Evolutionary conservation across 1,140 invertebrate genomes (phyloP).

Genomic region (Platyscapa corneri): DNA sequence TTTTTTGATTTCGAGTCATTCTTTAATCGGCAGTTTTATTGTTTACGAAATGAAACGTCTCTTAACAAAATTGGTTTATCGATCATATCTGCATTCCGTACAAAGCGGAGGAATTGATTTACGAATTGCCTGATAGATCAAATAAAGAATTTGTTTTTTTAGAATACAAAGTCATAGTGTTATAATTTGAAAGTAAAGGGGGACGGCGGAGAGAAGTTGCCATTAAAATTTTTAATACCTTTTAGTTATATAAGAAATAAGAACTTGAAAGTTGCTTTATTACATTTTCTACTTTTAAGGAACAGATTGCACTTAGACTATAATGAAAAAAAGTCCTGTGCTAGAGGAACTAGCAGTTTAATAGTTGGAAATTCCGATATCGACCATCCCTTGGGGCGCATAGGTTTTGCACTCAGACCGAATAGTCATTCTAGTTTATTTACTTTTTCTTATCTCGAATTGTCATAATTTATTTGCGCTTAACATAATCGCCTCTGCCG

Average conservation of each 20-base stretch:
- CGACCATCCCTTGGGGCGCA: slow-evolving; percentile 21
- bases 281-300: slow-evolving; percentile 24
- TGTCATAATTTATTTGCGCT: background rate
- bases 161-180: too few species aligned
- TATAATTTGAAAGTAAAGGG: background rate
- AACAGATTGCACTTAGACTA: slow-evolving; percentile 25
- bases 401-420: slow-evolving; percentile 16
- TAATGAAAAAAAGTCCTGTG: slow-evolving; percentile 13
- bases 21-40: background rate
- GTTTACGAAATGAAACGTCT: background rate
- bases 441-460: background rate
- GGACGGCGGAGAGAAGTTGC: background rate
- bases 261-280: slow-evolving; percentile 12
- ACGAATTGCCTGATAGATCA: background rate
- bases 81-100: background rate
- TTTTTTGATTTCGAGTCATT: background rate
- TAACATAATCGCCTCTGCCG: too few species aligned
- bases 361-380: slow-evolving; percentile 31
- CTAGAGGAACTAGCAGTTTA: slow-evolving; percentile 16
- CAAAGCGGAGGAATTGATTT: background rate
- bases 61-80: background rate
- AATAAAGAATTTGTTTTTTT: background rate
- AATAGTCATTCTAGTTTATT: slow-evolving; percentile 5
- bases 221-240: slow-evolving; percentile 16
- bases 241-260: slow-evolving; percentile 20